Evolutionary conservation across 2,797 vertebrate species (phyloP).

Genomic region (Perdix hodgsoniae): DNA sequence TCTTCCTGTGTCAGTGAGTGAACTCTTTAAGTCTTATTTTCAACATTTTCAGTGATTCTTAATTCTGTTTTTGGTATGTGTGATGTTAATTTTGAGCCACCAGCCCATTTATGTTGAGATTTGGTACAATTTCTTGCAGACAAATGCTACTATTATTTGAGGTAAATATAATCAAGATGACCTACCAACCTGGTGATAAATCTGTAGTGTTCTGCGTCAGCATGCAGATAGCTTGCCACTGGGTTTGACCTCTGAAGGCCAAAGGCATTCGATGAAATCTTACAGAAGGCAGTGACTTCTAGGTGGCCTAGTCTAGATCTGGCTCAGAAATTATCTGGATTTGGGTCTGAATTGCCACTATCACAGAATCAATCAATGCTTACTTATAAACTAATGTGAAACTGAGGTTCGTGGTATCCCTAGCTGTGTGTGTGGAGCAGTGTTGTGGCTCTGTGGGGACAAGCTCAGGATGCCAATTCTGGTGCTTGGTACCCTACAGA

Average conservation of each 20-base stretch:
- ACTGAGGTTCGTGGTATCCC: not conserved
- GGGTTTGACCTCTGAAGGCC: not conserved
- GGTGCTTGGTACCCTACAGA: not conserved
- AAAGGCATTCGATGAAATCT: not conserved
- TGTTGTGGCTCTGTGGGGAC: no score
- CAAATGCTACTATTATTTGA: not conserved
- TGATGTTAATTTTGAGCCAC: not conserved
- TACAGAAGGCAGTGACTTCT: no score
- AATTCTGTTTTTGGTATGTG: not conserved
- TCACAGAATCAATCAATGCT: no score
- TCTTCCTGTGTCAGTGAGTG: not conserved
- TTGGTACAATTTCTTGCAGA: not conserved
- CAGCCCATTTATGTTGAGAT: not conserved
- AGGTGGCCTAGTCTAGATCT: no score
- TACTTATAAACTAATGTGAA: not conserved
- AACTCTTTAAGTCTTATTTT: not conserved
- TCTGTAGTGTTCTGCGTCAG: not conserved
- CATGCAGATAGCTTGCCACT: not conserved
- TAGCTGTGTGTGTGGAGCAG: not conserved
- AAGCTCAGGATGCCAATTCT: not conserved
- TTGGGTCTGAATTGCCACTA: no score
- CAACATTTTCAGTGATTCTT: not conserved
- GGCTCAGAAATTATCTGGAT: no score
- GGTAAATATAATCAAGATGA: not conserved
- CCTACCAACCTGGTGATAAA: not conserved